Conservation (phyloP, 2,888 invertebrate genomes). For the Frankliniella fusca region DNA sequence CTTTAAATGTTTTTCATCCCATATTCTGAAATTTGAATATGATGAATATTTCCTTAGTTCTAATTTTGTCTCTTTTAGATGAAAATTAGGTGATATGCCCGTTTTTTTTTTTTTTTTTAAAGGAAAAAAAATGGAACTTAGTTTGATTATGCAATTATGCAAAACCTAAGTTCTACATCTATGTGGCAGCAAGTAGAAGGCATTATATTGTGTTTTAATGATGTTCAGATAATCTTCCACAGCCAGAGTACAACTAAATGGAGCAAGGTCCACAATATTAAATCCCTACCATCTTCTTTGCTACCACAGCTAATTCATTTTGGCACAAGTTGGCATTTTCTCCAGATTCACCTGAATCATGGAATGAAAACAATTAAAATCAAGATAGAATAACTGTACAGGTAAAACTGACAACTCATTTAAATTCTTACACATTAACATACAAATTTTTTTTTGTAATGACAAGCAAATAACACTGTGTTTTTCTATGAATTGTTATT, state of each 20-base stretch:
- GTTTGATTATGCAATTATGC: background rate
- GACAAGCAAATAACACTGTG: background rate
- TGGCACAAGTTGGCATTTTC: background rate
- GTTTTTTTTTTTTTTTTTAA: background rate
- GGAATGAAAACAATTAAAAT: background rate
- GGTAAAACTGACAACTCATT: background rate
- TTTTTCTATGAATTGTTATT: background rate
- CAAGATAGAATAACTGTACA: background rate
- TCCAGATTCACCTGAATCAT: background rate
- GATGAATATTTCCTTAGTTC: too few species aligned
- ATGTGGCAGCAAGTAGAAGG: constrained; percentile 1
- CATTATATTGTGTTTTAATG: background rate
- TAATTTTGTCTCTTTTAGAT: too few species aligned
- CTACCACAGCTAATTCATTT: background rate
- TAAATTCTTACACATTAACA: background rate
- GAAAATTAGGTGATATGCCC: too few species aligned
- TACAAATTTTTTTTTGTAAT: background rate
- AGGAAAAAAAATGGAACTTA: background rate
- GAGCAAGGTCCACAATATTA: too few species aligned
- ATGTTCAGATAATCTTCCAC: too few species aligned
- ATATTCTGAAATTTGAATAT: too few species aligned
- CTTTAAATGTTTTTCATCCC: too few species aligned
- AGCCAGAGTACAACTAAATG: too few species aligned
- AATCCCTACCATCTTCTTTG: too few species aligned
- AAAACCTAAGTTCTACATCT: background rate